Percentiles rank a stretch among this genome's conserved stretches.
Evolutionary conservation across 2,797 vertebrate genomes (phyloP).

Genomic region (Chelon auratus): DNA sequence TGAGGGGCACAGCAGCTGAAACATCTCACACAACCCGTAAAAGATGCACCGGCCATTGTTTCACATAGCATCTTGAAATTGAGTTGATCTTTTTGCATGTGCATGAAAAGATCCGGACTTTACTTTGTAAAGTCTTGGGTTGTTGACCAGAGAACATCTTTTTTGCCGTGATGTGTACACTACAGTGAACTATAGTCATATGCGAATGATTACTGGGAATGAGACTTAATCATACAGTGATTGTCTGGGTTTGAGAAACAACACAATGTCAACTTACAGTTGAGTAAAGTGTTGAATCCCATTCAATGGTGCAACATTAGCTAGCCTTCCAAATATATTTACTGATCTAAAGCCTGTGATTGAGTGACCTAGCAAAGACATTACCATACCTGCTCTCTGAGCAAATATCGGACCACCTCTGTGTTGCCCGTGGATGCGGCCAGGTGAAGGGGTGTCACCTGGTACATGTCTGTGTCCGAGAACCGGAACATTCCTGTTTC

Average conservation of each 20-base stretch:
- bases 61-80: slow-evolving; percentile 13
- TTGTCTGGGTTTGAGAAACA: background rate
- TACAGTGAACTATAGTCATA: background rate
- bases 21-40: background rate
- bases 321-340: background rate
- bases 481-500: slow-evolving; percentile 86
- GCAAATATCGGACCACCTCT: slow-evolving; percentile 84
- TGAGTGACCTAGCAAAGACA: background rate
- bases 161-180: background rate
- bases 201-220: background rate
- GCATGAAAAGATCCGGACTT: no score
- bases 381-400: slow-evolving; percentile 77
- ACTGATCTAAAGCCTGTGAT: background rate
- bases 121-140: no score
- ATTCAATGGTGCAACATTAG: background rate
- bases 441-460: slow-evolving; percentile 84
- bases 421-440: slow-evolving; percentile 85
- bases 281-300: background rate
- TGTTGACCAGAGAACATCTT: no score
- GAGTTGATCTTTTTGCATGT: background rate
- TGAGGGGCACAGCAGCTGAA: background rate
- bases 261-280: background rate
- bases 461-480: slow-evolving; percentile 83
- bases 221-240: background rate
- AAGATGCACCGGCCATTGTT: background rate